Base-by-base conservation (phyloP, 2,797 vertebrate genomes). In the Cephalopachus bancanus region DNA sequence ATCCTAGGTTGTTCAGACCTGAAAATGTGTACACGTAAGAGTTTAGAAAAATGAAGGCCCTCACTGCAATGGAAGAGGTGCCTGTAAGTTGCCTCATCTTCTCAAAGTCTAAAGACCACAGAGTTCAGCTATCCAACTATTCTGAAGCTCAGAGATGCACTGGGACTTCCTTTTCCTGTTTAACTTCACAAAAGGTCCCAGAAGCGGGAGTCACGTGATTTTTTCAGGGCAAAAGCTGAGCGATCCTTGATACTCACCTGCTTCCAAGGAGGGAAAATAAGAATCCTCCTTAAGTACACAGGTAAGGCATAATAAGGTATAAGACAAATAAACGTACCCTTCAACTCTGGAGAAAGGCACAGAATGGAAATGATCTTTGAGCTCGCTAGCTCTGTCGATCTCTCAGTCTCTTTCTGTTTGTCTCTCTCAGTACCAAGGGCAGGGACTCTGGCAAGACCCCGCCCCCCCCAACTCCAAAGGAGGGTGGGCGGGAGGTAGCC, bases 351-450 rank as follows among this genome's bases (percentile, higher is more conserved):
- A 51, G n/a, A 95, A 10, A 76, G 28, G 64, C 80, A 10, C 2
- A 15, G 0, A 76, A 44, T 9, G 59, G 60, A 59, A 84, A 69
- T 0, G 91, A 53, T 80, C 51, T 78, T 26, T 12, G 57, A 33
- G 85, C 71, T 44, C 10, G 78, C 49, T 1, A 62, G 51, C 44
- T 60, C 80, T 7, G 49, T 65, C 72, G 14, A 12, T 33, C 44
- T 3, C 79, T 15, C 83, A 16, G 55, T n/a, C 57, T 37, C 59
- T 44, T 28, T 1, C 62, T 51, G 51, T 89, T 62, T 14, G 64
- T 44, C 59, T 86, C 88, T 91, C 98, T 98, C 98, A 97, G 98
- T 98, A 97, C 97, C 98, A 97, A 97, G 98, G 98, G 96, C 98
- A 98, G 98, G 96, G 98, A 97, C 98, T 96, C 76, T 1, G 86